phyloP scores from a whole-genome alignment of 1,140 invertebrate genomes.

The Eumeta japonica region DNA sequence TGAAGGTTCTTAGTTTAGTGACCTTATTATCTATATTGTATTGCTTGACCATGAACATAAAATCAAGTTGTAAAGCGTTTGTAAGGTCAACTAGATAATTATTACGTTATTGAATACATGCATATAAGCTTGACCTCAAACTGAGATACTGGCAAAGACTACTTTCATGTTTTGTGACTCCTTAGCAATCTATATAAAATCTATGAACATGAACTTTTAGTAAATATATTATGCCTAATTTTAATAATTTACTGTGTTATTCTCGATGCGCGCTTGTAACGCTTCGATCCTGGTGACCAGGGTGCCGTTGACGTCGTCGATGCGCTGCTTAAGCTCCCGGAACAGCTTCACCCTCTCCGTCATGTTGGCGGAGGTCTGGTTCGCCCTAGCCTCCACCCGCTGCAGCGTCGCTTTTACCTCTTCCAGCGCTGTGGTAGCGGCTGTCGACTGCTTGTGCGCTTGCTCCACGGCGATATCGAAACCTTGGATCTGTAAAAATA shows the following conservation, averaged over 20 bases:
- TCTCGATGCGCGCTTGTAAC: constrained; percentile 30
- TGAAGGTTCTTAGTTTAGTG: too few species aligned
- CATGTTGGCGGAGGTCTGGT: constrained; percentile 39
- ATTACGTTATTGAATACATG: too few species aligned
- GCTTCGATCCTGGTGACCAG: constrained; percentile 25
- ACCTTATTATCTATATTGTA: too few species aligned
- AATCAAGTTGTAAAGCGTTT: too few species aligned
- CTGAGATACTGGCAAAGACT: too few species aligned
- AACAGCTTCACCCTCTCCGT: constrained; percentile 21
- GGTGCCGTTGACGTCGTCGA: constrained; percentile 25
- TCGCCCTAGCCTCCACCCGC: constrained; percentile 29
- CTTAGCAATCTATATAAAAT: too few species aligned
- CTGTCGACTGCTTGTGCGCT: constrained; percentile 31
- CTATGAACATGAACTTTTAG: too few species aligned
- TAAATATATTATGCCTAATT: too few species aligned
- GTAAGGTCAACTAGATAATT: too few species aligned
- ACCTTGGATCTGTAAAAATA: constrained; percentile 35
- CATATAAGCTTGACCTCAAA: too few species aligned
- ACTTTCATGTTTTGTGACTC: too few species aligned
- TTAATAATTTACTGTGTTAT: constrained; percentile 32
- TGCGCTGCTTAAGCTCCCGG: constrained; percentile 23
- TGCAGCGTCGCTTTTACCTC: constrained; percentile 30
- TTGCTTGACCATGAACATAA: too few species aligned
- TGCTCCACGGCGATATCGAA: constrained; percentile 33
- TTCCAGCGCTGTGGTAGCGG: constrained; percentile 32